phyloP scores from a whole-genome alignment of 1,140 invertebrate species.

The Drosophila chauvacae region DNA sequence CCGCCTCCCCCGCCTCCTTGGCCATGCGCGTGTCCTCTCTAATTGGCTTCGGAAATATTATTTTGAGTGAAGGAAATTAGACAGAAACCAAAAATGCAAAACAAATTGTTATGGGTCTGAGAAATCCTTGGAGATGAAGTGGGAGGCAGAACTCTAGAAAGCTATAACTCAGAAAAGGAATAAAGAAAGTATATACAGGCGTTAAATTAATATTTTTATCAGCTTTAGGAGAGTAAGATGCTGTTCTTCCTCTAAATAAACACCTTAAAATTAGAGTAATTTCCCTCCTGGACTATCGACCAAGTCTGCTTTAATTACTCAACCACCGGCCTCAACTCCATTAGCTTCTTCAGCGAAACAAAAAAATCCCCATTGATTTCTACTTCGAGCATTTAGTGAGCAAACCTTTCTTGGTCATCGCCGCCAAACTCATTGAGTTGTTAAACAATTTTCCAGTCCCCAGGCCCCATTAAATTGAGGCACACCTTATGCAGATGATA shows the following conservation, averaged over 20 bases:
- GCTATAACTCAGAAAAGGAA: not conserved
- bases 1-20: slow-evolving; percentile 19
- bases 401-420: slow-evolving; percentile 27
- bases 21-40: slow-evolving; percentile 56
- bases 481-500: slow-evolving; percentile 75
- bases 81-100: slow-evolving; percentile 32
- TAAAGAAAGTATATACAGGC: not conserved
- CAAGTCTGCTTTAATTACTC: slow-evolving; percentile 14
- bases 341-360: not conserved
- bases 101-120: slow-evolving; percentile 39
- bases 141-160: too few relatives aligned
- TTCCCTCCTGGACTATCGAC: too few relatives aligned
- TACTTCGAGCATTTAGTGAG: slow-evolving; percentile 1
- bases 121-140: not conserved
- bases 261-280: not conserved
- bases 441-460: slow-evolving; percentile 50
- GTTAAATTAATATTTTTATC: not conserved
- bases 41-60: slow-evolving; percentile 79
- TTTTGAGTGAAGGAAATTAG: slow-evolving; percentile 59
- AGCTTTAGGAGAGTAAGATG: not conserved
- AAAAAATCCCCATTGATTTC: slow-evolving; percentile 8
- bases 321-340: not conserved
- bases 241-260: not conserved
- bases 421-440: slow-evolving; percentile 44
- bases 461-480: slow-evolving; percentile 60